Conservation (phyloP, 1,140 invertebrate species). For the Rhynchophorus ferrugineus region DNA sequence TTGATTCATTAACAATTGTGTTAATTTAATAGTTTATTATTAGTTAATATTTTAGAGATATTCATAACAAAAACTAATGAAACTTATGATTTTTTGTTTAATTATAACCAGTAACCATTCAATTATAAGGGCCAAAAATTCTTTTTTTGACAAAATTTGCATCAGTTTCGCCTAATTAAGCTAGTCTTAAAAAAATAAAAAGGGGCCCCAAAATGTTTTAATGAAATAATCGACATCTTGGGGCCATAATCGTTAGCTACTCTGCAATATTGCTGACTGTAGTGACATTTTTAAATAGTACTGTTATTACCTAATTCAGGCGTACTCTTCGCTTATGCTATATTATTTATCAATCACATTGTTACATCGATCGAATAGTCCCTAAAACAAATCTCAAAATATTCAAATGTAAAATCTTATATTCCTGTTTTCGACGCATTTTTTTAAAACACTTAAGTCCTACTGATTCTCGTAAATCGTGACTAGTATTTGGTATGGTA, state of each 20-base stretch:
- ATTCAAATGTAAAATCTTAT: neutral
- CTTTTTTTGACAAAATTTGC: too few relatives aligned
- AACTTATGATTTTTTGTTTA: too few relatives aligned
- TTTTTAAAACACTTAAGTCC: constrained; percentile 5
- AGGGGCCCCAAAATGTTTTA: constrained; percentile 13
- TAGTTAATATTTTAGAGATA: too few relatives aligned
- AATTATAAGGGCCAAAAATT: neutral
- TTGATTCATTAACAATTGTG: too few relatives aligned
- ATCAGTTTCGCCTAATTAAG: too few relatives aligned
- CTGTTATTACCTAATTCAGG: too few relatives aligned
- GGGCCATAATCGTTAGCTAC: constrained; percentile 18
- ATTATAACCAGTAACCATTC: too few relatives aligned
- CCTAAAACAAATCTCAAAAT: neutral
- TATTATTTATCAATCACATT: neutral
- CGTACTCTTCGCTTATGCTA: neutral
- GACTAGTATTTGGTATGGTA: constrained; percentile 1
- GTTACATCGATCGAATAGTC: neutral
- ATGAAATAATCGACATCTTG: too few relatives aligned
- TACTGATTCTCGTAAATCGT: neutral
- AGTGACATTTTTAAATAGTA: neutral
- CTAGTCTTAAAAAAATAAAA: too few relatives aligned
- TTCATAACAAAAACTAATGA: too few relatives aligned
- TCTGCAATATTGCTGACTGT: constrained; percentile 14
- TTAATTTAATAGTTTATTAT: too few relatives aligned
- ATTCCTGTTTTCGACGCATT: constrained; percentile 7